A percentile compares a stretch with the other conserved stretches of the same genome.
These are phyloP conservation scores for Hylia prasina DNA, from an alignment of 2,113 vertebrate genomes.

Conservation along the genomic window DNA sequence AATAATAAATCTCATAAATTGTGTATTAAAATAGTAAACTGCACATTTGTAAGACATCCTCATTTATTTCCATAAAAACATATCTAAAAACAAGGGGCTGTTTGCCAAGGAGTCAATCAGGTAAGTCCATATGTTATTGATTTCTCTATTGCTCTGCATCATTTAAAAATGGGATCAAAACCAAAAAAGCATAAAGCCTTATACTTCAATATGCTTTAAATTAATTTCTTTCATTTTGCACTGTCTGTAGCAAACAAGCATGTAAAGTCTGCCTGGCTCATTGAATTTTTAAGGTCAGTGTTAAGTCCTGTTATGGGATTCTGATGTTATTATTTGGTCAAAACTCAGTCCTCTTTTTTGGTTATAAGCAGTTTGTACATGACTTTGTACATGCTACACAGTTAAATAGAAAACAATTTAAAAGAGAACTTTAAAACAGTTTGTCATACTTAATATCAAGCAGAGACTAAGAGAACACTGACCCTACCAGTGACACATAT, in stretches of 20 bases:
- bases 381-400: not conserved
- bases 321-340: not conserved
- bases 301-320: not conserved
- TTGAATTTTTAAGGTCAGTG: not conserved
- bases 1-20: slow-evolving; percentile 23
- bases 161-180: slow-evolving; percentile 48
- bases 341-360: not conserved
- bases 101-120: not conserved
- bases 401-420: not conserved
- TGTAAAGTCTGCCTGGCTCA: not conserved
- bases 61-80: not conserved
- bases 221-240: not conserved
- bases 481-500: fast-evolving
- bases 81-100: not conserved
- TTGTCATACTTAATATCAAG: not conserved
- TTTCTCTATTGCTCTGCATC: not conserved
- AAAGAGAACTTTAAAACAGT: not conserved
- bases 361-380: not conserved
- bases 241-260: not conserved
- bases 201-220: slow-evolving; percentile 10
- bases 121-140: slow-evolving; percentile 23
- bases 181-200: slow-evolving; percentile 8
- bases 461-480: not conserved
- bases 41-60: not conserved
- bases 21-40: slow-evolving; percentile 26